Evolutionary conservation across 1,140 invertebrate species (phyloP), one percentile per base, ranked within the genome.

Genomic region (Eriosoma lanigerum): DNA sequence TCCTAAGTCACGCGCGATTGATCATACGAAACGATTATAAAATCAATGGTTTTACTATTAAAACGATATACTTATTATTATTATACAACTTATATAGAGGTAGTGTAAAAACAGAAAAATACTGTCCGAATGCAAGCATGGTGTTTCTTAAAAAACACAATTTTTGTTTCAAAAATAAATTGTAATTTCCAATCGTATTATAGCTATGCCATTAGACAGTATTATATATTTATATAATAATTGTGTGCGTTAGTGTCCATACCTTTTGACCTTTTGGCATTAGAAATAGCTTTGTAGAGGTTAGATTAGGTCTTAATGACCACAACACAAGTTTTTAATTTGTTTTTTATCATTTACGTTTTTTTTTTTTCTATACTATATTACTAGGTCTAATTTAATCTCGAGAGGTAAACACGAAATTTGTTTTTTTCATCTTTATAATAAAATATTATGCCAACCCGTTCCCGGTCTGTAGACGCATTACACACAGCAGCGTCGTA

Each of bases 311-410:
- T 52, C 32, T 10, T 64, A 38, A 38, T 62, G 60, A 26, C 26
- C 29, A 17, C 26, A 62, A 62, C 29, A 62, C 60, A 26, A 62
- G 26, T 64, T 64, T 64, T 64, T 64, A 38, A 38, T 38, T 38
- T 38, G 8, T 38, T 64, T 52, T 19, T 64, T n/a, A 38, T 38
- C 62, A 19, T 64, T 66, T 66, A 21, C 32, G n/a, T n/a, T n/a
- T n/a, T n/a, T n/a, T n/a, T n/a, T n/a, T n/a, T n/a, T n/a, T n/a
- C n/a, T n/a, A n/a, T n/a, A n/a, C n/a, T n/a, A n/a, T n/a, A n/a
- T n/a, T 38, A 64, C 32, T 29, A 32, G 29, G 60, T 64, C 60
- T 64, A 64, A 64, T 64, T 64, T 64, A 32, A 32, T 64, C 29
- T n/a, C 62, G 32, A 13, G n/a, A 8, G 19, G n/a, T 6, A 44